Evolutionary conservation across 2,888 invertebrate species (phyloP), one percentile per base, ranked within the genome.

Genomic region (Euclidia mi): DNA sequence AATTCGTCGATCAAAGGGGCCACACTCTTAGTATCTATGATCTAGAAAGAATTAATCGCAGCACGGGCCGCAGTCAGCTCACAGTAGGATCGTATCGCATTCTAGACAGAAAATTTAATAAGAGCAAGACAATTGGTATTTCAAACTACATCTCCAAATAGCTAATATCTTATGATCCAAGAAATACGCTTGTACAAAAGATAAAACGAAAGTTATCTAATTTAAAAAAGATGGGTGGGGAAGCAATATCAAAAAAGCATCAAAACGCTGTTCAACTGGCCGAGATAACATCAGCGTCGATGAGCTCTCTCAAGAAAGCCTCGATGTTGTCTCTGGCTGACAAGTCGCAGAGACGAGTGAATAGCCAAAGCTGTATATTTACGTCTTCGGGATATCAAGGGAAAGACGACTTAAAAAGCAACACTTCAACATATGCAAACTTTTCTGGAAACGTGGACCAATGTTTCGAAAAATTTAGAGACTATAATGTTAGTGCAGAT

Each of bases 401-500:
- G 50, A 92, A 93, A 82, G 89, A 89, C 52, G 91, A 92, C 55
- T 73, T 85, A 52, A 91, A 91, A 82, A 88, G 85, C 67, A 90
- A 87, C 65, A 73, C 80, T 45, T 87, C 93, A 32, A 90, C 91
- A 37, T 95, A 94, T 72, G 91, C 92, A 43, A 94, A 94, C 76
- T 94, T 92, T 79, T 92, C 94, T 43, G 91, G 92, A 38, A 94
- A 94, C 61, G 91, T 94, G 68, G 95, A 95, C 81, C 92, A 93
- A 82, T 92, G 93, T 82, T 92, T 94, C 52, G 94, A 94, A 68
- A 91, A 92, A 78, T 81, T 92, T 43, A 88, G 90, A 76, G 89
- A 90, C 67, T 89, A 82, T 72, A 88, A 82, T 68, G 76, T 82
- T 51, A 84, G 76, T 65, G 68, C 81, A 37, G 92, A 92, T 53